Conservation (phyloP, 2,113 vertebrate species). For the Silurus meridionalis region DNA sequence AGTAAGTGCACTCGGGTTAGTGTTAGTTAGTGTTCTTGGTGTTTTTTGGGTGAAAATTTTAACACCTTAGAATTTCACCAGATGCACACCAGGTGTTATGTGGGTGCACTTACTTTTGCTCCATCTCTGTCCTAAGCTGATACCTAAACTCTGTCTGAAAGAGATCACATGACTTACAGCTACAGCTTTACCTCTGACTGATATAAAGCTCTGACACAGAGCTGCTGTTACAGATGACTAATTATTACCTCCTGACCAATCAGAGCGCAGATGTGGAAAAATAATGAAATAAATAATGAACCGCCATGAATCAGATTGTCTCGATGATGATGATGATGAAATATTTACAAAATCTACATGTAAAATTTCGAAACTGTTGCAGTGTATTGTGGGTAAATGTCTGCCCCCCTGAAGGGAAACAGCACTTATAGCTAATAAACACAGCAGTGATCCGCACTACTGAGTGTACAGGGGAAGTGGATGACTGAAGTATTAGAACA, state of each 20-base stretch:
- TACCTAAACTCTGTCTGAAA: no score
- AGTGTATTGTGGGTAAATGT: constrained; percentile 7
- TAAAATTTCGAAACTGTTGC: neutral
- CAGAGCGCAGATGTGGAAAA: neutral
- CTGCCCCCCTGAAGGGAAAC: neutral
- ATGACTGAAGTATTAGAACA: neutral
- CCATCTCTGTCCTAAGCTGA: no score
- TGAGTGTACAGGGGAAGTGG: neutral
- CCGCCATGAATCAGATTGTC: neutral
- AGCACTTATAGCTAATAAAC: neutral
- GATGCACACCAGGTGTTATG: no score
- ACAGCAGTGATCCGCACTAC: no score
- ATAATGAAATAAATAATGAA: neutral
- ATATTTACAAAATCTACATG: neutral
- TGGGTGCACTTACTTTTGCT: no score
- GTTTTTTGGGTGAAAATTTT: no score
- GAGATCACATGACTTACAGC: no score
- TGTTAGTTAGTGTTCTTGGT: no score
- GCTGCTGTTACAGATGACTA: neutral
- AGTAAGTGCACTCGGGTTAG: no score
- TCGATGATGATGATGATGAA: neutral
- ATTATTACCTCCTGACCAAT: neutral
- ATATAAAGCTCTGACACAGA: neutral
- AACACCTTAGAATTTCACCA: no score
- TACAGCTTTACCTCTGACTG: no score